Evolutionary conservation across 2,797 vertebrate genomes (phyloP).

Genomic region (Chiroxiphia lanceolata): DNA sequence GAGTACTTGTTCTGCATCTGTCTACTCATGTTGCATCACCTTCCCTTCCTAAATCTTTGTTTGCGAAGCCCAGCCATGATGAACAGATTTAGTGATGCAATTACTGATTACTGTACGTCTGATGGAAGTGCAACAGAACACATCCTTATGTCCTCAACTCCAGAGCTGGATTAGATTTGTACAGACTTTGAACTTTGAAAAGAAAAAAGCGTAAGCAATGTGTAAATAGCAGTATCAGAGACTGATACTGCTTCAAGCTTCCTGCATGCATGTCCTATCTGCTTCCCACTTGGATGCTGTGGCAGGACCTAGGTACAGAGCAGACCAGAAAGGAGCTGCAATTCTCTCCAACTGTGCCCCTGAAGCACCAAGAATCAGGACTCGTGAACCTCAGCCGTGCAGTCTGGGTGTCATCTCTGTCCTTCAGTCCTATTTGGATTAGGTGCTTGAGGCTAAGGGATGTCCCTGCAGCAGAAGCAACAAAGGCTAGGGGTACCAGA

Average conservation of each 20-base stretch:
- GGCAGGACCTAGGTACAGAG: accelerated
- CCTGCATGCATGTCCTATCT: no score
- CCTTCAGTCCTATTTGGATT: background rate
- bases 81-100: background rate
- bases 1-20: background rate
- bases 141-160: background rate
- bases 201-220: background rate
- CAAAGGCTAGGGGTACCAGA: background rate
- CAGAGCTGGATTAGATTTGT: background rate
- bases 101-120: background rate
- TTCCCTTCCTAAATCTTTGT: no score
- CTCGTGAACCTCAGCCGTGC: background rate
- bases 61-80: no score
- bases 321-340: background rate
- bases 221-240: background rate
- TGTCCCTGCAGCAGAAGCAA: background rate
- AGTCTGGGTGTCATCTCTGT: background rate
- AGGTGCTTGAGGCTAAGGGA: background rate
- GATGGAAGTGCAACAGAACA: background rate
- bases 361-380: background rate
- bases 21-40: background rate
- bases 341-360: background rate
- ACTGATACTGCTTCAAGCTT: background rate
- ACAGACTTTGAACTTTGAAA: background rate
- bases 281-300: background rate